These are phyloP conservation scores for Cynodonichthys magdalenae DNA, from an alignment of 2,797 vertebrate genomes.

Conservation along the genomic window DNA sequence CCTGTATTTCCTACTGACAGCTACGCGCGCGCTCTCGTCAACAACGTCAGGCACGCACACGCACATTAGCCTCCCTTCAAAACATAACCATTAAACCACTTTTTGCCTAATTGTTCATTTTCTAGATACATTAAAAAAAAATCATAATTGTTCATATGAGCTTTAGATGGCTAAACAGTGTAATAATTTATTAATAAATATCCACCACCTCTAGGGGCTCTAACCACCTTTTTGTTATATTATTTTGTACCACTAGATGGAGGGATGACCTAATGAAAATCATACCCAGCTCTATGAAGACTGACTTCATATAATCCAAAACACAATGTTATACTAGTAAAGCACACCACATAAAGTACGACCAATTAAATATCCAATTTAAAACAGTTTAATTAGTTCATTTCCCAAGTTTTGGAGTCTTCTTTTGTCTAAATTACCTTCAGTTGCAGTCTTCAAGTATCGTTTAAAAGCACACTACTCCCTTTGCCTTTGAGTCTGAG, in stretches of 20 bases:
- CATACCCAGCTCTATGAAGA: neutral
- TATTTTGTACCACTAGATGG: conserved; percentile 40
- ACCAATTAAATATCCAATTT: too few relatives aligned
- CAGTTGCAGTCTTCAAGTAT: too few relatives aligned
- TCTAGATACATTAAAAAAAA: too few relatives aligned
- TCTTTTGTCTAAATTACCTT: too few relatives aligned
- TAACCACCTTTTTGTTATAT: neutral
- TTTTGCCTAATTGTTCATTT: too few relatives aligned
- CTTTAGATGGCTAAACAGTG: too few relatives aligned
- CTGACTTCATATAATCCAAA: neutral
- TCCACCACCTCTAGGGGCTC: neutral
- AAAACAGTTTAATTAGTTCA: too few relatives aligned
- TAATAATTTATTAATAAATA: neutral
- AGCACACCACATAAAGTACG: too few relatives aligned
- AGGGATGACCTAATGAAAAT: neutral
- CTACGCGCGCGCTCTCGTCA: conserved; percentile 70
- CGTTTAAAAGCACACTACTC: too few relatives aligned
- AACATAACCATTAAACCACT: neutral
- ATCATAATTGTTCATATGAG: too few relatives aligned
- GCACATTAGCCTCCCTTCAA: conserved; percentile 49
- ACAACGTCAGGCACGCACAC: conserved; percentile 31
- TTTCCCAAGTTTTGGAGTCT: too few relatives aligned
- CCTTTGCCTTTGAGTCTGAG: too few relatives aligned
- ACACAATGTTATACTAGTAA: neutral
- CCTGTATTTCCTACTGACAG: conserved; percentile 83